A percentile compares a stretch with the other conserved stretches of the same genome.
Evolutionary conservation across 2,113 vertebrate genomes (phyloP).

Genomic region (Apus apus): DNA sequence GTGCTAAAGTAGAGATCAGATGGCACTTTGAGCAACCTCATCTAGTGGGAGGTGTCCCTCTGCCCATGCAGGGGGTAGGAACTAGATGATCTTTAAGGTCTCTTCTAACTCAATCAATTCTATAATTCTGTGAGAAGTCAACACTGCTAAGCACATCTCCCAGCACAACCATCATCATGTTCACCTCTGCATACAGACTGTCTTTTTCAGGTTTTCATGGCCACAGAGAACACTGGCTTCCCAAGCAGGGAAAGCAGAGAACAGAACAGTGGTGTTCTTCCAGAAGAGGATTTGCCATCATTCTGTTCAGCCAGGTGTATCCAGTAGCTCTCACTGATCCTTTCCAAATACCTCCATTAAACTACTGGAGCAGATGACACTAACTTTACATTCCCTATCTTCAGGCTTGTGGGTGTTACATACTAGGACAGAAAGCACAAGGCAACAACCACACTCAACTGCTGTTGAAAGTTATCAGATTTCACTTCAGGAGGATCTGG

Average conservation of each 20-base stretch:
- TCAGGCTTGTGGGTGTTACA: background rate
- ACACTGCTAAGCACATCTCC: fast-evolving
- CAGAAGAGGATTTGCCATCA: background rate
- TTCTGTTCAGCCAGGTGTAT: background rate
- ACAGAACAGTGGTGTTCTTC: background rate
- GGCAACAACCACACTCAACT: background rate
- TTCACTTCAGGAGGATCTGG: background rate
- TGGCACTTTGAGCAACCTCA: no score
- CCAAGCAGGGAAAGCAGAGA: background rate
- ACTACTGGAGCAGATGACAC: background rate
- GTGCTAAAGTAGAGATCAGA: no score
- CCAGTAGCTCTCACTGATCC: background rate
- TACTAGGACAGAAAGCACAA: background rate
- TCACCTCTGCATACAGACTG: background rate
- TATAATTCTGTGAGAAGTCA: background rate
- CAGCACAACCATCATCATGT: background rate
- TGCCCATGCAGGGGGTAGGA: no score
- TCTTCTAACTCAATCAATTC: no score
- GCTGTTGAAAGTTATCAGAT: background rate
- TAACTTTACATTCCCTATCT: background rate
- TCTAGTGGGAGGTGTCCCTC: no score
- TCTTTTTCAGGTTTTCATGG: background rate
- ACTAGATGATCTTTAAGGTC: no score
- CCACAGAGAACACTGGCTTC: background rate
- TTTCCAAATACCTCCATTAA: background rate